Evolutionary conservation across 2,797 vertebrate genomes (phyloP), one percentile per base, ranked within the genome.

Genomic region (Channa striata): DNA sequence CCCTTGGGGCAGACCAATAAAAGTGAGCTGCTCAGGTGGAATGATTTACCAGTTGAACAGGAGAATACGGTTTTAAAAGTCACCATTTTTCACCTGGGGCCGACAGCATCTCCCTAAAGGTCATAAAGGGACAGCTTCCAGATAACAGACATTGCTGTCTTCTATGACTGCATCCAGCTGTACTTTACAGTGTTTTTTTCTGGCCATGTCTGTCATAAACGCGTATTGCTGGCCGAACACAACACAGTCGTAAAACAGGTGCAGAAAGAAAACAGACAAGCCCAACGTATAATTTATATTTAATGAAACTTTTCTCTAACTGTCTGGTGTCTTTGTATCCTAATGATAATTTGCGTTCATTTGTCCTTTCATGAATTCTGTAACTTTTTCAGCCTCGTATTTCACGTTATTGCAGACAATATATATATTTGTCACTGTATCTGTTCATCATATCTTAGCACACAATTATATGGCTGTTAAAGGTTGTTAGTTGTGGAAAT

Each of bases 41-140:
- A 82, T 87, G 84, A 91, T 82, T 90, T 87, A 90, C 85, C 87
- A 80, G 80, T 83, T 85, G 73, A 88, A 79, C 80, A 68, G 59
- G 68, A 82, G 72, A 71, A 83, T 63, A 74, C 2, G 8, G 34
- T 66, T 87, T 84, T 80, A 73, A 90, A 78, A 77, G 80, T 44
- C 36, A 48, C 70, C 64, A 85, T 91, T 87, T 86, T 64, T 91
- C 81, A 90, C 72, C 4, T 2, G 30, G 33, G 25, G 47, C 53
- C 81, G 83, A 87, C 88, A 90, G 62, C 77, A 72, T 86, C 81
- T 73, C 58, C 72, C 66, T 57, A 83, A 82, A 70, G 80, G 63
- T 79, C 78, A 86, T 89, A 88, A 86, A 89, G 68, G 74, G 59
- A 75, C 74, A 77, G 44, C 47, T 64, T 71, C 59, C 73, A 72